Conservation (phyloP, 2,888 invertebrate species). For the Teinopalpus imperialis region DNA sequence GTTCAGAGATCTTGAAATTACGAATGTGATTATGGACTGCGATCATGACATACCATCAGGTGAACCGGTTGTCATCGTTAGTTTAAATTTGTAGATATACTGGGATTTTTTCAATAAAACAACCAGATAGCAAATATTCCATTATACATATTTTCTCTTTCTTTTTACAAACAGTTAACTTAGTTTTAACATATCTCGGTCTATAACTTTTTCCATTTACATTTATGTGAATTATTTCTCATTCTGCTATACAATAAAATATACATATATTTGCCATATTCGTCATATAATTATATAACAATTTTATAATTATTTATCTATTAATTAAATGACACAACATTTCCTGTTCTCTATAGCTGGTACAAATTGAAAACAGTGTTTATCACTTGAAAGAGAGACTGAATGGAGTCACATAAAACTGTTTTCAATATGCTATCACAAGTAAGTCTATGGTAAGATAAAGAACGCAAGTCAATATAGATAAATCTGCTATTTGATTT, state of each 20-base stretch:
- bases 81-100: too few relatives aligned
- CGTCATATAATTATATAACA: constrained; percentile 75
- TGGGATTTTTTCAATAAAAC: too few relatives aligned
- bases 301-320: constrained; percentile 66
- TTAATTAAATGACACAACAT: constrained; percentile 76
- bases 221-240: constrained; percentile 77
- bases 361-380: constrained; percentile 54
- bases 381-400: constrained; percentile 26
- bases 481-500: neutral
- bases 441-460: constrained; percentile 37
- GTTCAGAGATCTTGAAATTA: too few relatives aligned
- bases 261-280: constrained; percentile 74
- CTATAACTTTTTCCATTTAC: constrained; percentile 78
- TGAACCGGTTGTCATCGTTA: too few relatives aligned
- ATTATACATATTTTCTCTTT: constrained; percentile 78
- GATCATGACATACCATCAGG: too few relatives aligned
- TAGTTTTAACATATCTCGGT: constrained; percentile 76
- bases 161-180: constrained; percentile 81
- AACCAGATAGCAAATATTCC: constrained; percentile 73
- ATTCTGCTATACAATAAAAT: constrained; percentile 80
- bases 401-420: constrained; percentile 26
- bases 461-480: constrained; percentile 30
- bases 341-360: constrained; percentile 57
- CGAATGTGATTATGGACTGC: too few relatives aligned
- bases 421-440: constrained; percentile 37